A percentile compares a stretch with the other conserved stretches of the same genome.
These are phyloP conservation scores for Psix sp. DNA, from an alignment of 1,140 invertebrate species.

Conservation along the genomic window DNA sequence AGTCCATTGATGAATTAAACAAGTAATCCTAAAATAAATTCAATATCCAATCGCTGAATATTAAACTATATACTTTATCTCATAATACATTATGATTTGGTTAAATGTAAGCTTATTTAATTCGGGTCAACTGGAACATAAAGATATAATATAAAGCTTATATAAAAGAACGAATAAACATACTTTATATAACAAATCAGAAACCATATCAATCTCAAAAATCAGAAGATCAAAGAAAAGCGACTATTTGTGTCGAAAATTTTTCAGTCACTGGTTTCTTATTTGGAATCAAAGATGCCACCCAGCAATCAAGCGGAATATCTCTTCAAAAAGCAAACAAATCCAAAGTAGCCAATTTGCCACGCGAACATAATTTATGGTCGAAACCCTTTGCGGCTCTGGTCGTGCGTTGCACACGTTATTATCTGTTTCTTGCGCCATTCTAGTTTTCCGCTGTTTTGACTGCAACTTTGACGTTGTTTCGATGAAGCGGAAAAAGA, in stretches of 20 bases:
- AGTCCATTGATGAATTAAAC: no score
- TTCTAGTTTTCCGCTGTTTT: slow-evolving; percentile 21
- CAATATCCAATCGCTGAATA: no score
- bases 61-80: no score
- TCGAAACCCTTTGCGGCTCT: slow-evolving; percentile 19
- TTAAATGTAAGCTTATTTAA: no score
- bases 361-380: slow-evolving; percentile 17
- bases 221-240: slow-evolving; percentile 22
- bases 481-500: no score
- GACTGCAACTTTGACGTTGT: no score
- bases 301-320: slow-evolving; percentile 8
- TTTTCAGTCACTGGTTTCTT: slow-evolving; percentile 35
- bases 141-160: no score
- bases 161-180: no score
- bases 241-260: slow-evolving; percentile 8
- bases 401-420: slow-evolving; percentile 26
- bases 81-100: no score
- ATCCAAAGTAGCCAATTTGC: slow-evolving; percentile 22
- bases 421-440: slow-evolving; percentile 17
- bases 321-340: background rate
- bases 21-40: no score
- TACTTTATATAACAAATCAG: no score
- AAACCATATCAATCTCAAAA: slow-evolving; percentile 2
- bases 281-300: slow-evolving; percentile 24
- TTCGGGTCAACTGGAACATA: no score